Evolutionary conservation across 2,113 vertebrate species (phyloP).

Genomic region (Podarcis cretensis): DNA sequence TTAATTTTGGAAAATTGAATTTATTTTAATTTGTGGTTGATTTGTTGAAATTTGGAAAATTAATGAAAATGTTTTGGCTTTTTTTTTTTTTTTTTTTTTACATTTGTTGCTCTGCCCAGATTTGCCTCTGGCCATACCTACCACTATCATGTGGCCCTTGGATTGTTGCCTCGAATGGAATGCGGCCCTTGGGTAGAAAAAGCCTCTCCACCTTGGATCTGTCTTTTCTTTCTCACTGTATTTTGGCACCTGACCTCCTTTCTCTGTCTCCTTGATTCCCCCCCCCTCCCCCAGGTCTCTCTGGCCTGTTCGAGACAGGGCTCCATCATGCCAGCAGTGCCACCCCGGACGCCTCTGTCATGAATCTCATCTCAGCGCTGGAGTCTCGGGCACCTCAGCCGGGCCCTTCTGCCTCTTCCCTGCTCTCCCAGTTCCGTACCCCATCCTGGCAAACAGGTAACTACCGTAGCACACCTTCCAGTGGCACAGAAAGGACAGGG

Average conservation of each 20-base stretch:
- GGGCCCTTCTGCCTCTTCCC: constrained; percentile 91
- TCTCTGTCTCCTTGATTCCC: constrained; percentile 17
- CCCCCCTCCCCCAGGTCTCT: constrained; percentile 78
- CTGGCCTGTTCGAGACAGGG: constrained; percentile 92
- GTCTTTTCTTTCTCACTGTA: neutral
- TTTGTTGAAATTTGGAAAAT: too few relatives aligned
- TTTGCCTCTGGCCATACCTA: too few relatives aligned
- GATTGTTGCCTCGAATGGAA: too few relatives aligned
- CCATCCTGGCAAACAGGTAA: constrained; percentile 96
- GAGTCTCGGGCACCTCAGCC: constrained; percentile 93
- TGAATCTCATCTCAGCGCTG: constrained; percentile 95
- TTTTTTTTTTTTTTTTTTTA: neutral
- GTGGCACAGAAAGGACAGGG: neutral
- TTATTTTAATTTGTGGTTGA: too few relatives aligned
- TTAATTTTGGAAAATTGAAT: too few relatives aligned
- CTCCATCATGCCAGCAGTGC: constrained; percentile 90
- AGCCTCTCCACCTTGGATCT: neutral
- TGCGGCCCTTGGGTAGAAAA: too few relatives aligned
- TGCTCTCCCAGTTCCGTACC: constrained; percentile 94
- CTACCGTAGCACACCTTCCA: too few relatives aligned
- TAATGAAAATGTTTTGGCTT: too few relatives aligned
- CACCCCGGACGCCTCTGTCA: constrained; percentile 90
- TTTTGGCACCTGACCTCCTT: constrained; percentile 65
- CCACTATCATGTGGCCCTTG: too few relatives aligned
- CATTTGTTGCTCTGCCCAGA: neutral